Evolutionary conservation across 2,113 vertebrate genomes (phyloP), one percentile per base, ranked within the genome.

Genomic region (Cynoglossus semilaevis): DNA sequence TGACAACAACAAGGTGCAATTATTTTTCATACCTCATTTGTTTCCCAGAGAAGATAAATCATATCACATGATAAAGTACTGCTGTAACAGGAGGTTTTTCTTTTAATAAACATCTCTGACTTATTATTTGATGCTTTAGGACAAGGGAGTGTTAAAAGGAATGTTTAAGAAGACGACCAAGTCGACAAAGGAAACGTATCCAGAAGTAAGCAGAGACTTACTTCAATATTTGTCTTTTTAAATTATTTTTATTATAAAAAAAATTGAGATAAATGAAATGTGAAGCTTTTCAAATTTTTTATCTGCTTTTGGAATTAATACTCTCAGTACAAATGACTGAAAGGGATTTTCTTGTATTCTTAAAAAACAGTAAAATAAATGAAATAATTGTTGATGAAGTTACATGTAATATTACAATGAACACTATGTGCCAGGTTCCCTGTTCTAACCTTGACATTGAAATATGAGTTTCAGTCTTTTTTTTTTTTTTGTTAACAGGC

Each of bases 91-190:
- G n/a, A n/a, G n/a, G n/a, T 41, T 1, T 41, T 13, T 40, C 1
- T 13, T 13, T 18, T 22, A 15, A 13, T 34, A 10, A 40, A 10
- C 36, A 3, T 3, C 11, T n/a, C 9, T 10, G 15, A 51, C 13
- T n/a, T 22, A 11, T 52, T 43, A 37, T 2, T 59, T 7, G 0
- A 9, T 37, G n/a, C 80, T 80, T 16, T 51, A 88, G 84, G 73
- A 79, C 13, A 85, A 79, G 61, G 70, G 79, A 9, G 22, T 29
- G 22, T 70, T 88, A 40, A 85, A 80, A 75, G 76, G 75, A 14
- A 75, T 82, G 35, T 80, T 83, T 17, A 75, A 72, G 66, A 83
- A 81, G 62, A 46, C 58, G 4, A 37, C 19, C 19, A 85, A 84
- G 72, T 8, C 51, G 38, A 1, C 51, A 40, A 77, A 70, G 56